phyloP scores from a whole-genome alignment of 2,797 vertebrate species.

The Poeciliopsis turneri region DNA sequence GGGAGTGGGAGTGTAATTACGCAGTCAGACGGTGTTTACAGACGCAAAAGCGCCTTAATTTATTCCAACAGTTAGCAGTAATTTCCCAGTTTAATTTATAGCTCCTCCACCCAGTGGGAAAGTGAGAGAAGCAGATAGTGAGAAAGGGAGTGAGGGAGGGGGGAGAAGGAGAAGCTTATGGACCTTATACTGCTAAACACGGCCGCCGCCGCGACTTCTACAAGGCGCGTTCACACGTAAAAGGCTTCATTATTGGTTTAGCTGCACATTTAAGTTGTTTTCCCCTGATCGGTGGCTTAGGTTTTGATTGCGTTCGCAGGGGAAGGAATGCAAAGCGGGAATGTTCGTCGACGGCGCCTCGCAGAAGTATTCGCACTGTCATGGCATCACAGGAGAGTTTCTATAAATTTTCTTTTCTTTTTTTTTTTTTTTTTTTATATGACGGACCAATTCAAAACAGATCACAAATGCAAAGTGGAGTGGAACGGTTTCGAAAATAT shows the following conservation, averaged over 20 bases:
- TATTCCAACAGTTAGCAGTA: conserved; percentile 87
- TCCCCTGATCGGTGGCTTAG: conserved; percentile 5
- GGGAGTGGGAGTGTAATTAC: conserved; percentile 85
- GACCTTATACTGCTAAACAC: conserved; percentile 49
- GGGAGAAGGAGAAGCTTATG: conserved; percentile 59
- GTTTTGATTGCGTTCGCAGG: conserved; percentile 11
- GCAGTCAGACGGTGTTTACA: conserved; percentile 86
- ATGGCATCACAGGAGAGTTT: neutral
- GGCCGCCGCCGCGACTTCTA: conserved; percentile 37
- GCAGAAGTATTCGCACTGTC: neutral
- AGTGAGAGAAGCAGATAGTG: conserved; percentile 63
- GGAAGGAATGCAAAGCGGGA: conserved; percentile 26
- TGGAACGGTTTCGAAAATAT: neutral
- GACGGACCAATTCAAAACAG: neutral
- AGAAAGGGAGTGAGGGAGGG: conserved; percentile 38
- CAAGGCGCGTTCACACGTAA: conserved; percentile 24
- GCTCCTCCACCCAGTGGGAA: conserved; percentile 79
- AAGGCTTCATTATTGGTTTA: conserved; percentile 29
- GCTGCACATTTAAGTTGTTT: conserved; percentile 27
- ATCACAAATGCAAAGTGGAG: neutral
- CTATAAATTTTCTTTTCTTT: neutral
- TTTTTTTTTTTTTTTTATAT: neutral
- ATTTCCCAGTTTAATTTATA: conserved; percentile 87
- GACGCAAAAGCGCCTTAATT: conserved; percentile 85
- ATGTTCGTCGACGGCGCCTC: neutral